Conservation (phyloP, 2,113 vertebrate genomes). For the Probosciger aterrimus region DNA sequence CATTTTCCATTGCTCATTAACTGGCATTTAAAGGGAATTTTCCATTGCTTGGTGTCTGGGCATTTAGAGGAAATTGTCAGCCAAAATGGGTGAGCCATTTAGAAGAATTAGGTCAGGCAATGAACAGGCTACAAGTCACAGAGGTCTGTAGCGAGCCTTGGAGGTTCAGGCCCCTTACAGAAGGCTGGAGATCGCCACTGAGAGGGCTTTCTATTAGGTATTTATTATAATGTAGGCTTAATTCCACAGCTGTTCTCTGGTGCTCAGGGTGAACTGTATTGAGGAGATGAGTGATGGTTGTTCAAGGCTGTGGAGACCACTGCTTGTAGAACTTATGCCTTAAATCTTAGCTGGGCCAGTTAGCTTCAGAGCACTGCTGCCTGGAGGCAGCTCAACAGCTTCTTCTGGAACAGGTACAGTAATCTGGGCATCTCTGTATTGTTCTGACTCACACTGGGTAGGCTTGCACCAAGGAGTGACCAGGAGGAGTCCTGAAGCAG, state of each 20-base stretch:
- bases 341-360: neutral
- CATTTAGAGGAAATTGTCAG: slow-evolving; percentile 27
- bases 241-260: neutral
- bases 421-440: fast-evolving
- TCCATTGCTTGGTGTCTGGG: slow-evolving; percentile 42
- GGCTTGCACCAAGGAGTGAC: neutral
- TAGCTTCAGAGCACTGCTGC: neutral
- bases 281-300: neutral
- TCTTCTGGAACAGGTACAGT: neutral
- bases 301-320: fast-evolving
- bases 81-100: slow-evolving; percentile 17
- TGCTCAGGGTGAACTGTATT: neutral
- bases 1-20: slow-evolving; percentile 56
- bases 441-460: neutral
- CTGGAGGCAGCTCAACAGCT: neutral
- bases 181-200: neutral
- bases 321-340: neutral
- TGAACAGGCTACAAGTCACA: neutral
- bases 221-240: neutral
- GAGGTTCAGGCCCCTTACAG: neutral
- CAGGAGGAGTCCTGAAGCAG: neutral
- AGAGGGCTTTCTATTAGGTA: neutral
- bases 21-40: slow-evolving; percentile 40
- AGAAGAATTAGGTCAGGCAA: slow-evolving; percentile 10
- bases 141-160: neutral